A percentile compares a stretch with the other conserved stretches of the same genome.
Conservation (phyloP, 2,888 invertebrate genomes). For the Gandaritis pyraliata region DNA sequence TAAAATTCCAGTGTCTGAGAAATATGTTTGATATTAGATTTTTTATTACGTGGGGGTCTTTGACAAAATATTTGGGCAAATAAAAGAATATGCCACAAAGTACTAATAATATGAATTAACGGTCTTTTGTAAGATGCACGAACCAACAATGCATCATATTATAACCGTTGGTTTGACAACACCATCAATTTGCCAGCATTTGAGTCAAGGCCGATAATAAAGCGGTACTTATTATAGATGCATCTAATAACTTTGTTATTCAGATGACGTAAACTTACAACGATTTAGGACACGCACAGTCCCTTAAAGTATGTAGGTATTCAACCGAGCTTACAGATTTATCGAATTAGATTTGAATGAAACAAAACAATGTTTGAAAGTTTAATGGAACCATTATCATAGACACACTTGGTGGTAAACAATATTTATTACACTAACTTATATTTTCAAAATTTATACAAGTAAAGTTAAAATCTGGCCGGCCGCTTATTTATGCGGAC, state of each 20-base stretch:
- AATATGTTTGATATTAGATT: too few species aligned
- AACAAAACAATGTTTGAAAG: slow-evolving; percentile 18
- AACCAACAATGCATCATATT: slow-evolving; percentile 17
- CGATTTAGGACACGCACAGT: slow-evolving; percentile 34
- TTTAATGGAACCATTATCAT: background rate
- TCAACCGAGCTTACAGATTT: slow-evolving; percentile 27
- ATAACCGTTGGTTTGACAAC: slow-evolving; percentile 15
- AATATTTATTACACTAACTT: too few species aligned
- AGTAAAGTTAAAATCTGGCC: too few species aligned
- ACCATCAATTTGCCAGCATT: slow-evolving; percentile 20
- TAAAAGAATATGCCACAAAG: slow-evolving; percentile 4
- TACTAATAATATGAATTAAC: slow-evolving; percentile 4
- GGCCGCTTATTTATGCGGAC: too few species aligned
- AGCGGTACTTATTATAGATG: slow-evolving; percentile 19
- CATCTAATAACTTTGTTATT: slow-evolving; percentile 23
- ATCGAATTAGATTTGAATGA: slow-evolving; percentile 20
- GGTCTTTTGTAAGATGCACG: background rate
- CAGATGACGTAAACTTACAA: slow-evolving; percentile 34
- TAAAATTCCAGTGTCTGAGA: too few species aligned
- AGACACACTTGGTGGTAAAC: too few species aligned
- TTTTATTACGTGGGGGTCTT: too few species aligned
- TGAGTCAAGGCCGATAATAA: slow-evolving; percentile 22
- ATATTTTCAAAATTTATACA: too few species aligned
- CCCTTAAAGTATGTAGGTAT: slow-evolving; percentile 24
- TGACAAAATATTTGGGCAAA: background rate